Conservation (phyloP, 2,113 vertebrate species). For the Cebus imitator region DNA sequence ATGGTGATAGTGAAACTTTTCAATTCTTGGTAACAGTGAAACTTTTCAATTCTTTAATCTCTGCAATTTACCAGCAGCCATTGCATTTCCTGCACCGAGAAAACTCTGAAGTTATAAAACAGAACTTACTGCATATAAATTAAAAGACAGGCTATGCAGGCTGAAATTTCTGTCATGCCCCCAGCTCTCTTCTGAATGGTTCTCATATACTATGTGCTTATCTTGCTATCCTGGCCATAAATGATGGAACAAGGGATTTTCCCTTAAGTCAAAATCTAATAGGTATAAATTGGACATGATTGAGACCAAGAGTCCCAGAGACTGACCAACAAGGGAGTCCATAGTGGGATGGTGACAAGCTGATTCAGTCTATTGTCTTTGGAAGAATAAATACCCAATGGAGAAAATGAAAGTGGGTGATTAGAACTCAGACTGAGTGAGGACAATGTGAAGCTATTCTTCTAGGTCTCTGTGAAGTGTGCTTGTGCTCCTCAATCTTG, state of each 20-base stretch:
- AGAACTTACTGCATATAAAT: slow-evolving; percentile 16
- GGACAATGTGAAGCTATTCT: not conserved
- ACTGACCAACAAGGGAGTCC: not conserved
- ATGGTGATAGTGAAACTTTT: not conserved
- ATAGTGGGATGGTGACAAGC: not conserved
- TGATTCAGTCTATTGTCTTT: not conserved
- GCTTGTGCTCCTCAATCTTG: not conserved
- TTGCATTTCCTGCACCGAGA: not conserved
- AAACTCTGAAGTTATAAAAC: slow-evolving; percentile 15
- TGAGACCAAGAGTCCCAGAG: not conserved
- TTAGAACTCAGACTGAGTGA: not conserved
- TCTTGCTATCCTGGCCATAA: not conserved
- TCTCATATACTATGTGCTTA: not conserved
- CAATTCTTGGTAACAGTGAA: not conserved
- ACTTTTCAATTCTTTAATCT: not conserved
- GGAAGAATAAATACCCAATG: not conserved
- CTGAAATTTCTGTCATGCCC: not conserved
- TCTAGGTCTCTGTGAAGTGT: not conserved
- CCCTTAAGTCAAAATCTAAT: not conserved
- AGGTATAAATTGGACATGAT: not conserved
- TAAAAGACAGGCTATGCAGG: not conserved
- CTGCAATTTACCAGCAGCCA: not conserved
- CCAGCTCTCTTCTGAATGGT: not conserved
- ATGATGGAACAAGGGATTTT: not conserved
- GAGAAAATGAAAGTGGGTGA: not conserved